Evolutionary conservation across 2,113 vertebrate species (phyloP), one percentile per base, ranked within the genome.

Genomic region (Lonchura striata): DNA sequence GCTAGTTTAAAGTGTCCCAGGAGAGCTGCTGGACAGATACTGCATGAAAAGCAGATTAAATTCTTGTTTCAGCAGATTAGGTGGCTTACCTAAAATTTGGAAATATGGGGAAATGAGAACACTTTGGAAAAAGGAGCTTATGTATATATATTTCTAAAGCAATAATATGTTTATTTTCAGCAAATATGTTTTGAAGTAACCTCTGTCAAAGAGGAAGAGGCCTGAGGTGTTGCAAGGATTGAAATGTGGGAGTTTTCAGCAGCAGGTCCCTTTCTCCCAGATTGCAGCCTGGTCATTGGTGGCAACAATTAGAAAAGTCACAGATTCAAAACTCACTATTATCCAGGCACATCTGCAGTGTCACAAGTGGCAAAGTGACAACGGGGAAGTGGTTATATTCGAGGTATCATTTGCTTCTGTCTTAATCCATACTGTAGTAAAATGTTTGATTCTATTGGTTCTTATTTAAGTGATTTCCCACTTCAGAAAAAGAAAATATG

Each of bases 1-100:
- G 5, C 39, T 70, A 49, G 50, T 88, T 90, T 90, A 56, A 94
- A 83, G 64, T 56, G 56, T 91, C 92, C 87, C 95, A 78, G 71
- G 88, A 90, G 90, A 86, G 41, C 42, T 60, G 25, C 61, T 71
- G 92, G 76, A 61, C 46, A 53, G 72, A 70, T 53, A 72, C 13
- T 3, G 2, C 18, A 11, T 33, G 44, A 72, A 68, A 92, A 93
- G 41, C 0, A 0, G 86, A 52, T 9, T 12, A 59, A 78, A 35
- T n/a, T 83, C 44, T 75, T 56, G 41, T 86, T 86, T 60, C 15
- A 84, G 61, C 37, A 64, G 39, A 78, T 88, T 77, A 95, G 23
- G 24, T 49, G 91, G 39, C 9, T 83, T 92, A 84, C 49, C 35
- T 95, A 41, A 88, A 92, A 39, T 33, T 68, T 46, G 31, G 56